These are phyloP conservation scores for Micromesistius poutassou DNA, from an alignment of 2,797 vertebrate genomes.

Conservation along the genomic window DNA sequence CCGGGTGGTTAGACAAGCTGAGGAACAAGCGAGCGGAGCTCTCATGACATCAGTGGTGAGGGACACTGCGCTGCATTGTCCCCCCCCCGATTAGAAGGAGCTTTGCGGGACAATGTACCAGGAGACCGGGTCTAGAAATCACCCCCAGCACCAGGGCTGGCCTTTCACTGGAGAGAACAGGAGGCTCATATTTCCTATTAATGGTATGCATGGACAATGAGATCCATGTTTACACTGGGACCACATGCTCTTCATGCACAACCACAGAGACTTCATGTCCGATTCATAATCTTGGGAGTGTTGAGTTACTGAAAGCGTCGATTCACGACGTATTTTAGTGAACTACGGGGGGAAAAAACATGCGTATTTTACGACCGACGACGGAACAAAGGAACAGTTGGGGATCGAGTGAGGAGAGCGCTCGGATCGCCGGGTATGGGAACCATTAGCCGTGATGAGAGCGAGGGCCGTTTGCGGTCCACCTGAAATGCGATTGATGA, in stretches of 20 bases:
- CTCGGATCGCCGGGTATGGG: not conserved
- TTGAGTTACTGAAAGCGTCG: not conserved
- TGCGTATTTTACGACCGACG: not conserved
- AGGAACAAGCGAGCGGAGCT: constrained; percentile 40
- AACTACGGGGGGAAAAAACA: not conserved
- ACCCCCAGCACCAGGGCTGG: not conserved
- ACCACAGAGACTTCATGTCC: not conserved
- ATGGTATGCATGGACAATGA: not conserved
- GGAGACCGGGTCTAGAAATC: not conserved
- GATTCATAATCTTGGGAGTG: not conserved
- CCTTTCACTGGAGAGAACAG: not conserved
- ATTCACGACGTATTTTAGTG: not conserved
- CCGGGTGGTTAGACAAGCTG: constrained; percentile 38
- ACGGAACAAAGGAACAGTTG: not conserved
- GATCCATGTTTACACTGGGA: not conserved
- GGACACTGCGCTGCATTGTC: constrained; percentile 50
- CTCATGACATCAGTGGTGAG: constrained; percentile 45
- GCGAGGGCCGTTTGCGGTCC: constrained; percentile 12
- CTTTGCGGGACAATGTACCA: too few species aligned
- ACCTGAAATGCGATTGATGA: constrained; percentile 37
- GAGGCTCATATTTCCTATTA: not conserved
- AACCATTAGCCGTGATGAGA: not conserved
- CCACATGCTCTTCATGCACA: not conserved
- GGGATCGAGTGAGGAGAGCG: not conserved
- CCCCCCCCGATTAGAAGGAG: not conserved